Percentiles rank a stretch among this genome's conserved stretches.
These are phyloP conservation scores for Dicaeum eximium DNA, from an alignment of 2,113 vertebrate genomes.

Conservation along the genomic window DNA sequence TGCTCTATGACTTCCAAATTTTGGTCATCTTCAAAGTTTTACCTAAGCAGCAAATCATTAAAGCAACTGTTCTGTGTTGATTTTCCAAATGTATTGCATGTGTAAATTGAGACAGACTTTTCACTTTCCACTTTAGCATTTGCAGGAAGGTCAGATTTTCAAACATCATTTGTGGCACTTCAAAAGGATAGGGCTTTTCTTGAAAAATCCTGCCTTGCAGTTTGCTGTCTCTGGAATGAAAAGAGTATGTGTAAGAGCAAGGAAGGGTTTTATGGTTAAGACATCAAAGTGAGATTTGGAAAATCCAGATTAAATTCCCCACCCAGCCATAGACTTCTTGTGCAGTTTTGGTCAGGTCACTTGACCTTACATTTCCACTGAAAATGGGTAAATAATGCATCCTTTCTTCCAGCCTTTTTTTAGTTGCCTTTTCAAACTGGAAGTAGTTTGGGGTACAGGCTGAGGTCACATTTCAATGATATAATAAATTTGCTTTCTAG, in stretches of 20 bases:
- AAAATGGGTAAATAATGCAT: neutral
- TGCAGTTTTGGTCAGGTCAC: neutral
- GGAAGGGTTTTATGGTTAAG: constrained; percentile 27
- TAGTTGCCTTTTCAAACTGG: neutral
- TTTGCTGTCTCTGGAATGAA: neutral
- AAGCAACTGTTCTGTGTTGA: neutral
- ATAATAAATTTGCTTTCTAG: neutral
- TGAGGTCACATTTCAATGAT: neutral
- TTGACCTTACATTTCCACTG: constrained; percentile 25
- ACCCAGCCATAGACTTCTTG: neutral
- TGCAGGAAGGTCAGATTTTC: constrained; percentile 9
- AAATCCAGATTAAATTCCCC: constrained; percentile 41
- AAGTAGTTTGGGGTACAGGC: neutral
- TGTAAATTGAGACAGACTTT: neutral
- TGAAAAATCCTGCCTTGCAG: neutral
- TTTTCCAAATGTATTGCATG: neutral
- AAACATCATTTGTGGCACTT: constrained; percentile 7
- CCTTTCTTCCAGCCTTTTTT: constrained; percentile 4
- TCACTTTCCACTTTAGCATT: constrained; percentile 5
- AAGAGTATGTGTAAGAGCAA: neutral
- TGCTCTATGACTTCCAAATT: neutral
- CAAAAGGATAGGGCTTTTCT: constrained; percentile 4
- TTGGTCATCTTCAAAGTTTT: neutral
- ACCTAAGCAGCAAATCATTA: neutral
- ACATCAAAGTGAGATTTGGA: constrained; percentile 45